Conservation (phyloP, 2,113 vertebrate genomes). For the Cinclus cinclus region DNA sequence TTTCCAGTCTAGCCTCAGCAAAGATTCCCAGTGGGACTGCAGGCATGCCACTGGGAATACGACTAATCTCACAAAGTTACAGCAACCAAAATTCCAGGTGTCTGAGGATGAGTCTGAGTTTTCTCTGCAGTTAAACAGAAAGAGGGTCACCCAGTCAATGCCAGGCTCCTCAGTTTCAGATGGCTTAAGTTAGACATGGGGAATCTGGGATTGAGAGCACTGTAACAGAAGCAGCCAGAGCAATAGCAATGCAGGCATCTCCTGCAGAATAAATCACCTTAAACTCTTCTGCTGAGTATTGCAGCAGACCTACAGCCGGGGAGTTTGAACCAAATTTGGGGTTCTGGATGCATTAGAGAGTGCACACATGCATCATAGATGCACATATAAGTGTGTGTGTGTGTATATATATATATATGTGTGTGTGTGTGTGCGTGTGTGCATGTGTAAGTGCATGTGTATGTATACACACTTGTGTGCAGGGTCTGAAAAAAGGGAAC, state of each 20-base stretch:
- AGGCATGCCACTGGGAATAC: background rate
- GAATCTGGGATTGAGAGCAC: background rate
- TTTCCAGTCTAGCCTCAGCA: background rate
- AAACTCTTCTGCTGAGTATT: background rate
- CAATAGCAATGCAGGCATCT: background rate
- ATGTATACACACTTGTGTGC: background rate
- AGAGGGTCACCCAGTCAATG: background rate
- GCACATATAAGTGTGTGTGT: too few species aligned
- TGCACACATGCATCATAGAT: background rate
- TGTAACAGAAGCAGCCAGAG: background rate
- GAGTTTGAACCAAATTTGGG: background rate
- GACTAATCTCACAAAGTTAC: background rate
- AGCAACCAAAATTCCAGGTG: background rate
- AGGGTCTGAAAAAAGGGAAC: background rate
- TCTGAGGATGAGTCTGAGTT: background rate
- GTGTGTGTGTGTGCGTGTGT: accelerated
- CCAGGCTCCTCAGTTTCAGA: background rate
- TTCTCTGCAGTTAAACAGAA: background rate
- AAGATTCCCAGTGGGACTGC: background rate
- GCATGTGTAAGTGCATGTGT: background rate
- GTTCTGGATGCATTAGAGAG: background rate
- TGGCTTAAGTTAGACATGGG: background rate
- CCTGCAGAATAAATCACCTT: background rate
- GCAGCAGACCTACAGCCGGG: background rate
- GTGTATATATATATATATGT: too few species aligned